phyloP scores from a whole-genome alignment of 2,113 vertebrate genomes.

The Prochilodus magdalenae region DNA sequence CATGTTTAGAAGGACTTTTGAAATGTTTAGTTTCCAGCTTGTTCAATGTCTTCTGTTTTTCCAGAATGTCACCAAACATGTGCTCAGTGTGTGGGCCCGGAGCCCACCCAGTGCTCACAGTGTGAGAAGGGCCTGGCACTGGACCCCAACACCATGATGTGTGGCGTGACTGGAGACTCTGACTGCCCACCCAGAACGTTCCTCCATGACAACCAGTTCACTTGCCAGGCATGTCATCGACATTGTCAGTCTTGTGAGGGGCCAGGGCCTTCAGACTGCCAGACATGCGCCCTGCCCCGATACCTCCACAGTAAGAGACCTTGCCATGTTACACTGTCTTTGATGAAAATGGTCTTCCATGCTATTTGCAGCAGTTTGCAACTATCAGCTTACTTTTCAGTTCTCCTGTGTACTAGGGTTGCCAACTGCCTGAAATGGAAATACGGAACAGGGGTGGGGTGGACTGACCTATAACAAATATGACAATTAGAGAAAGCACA shows the following conservation, averaged over 20 bases:
- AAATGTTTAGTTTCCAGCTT: neutral
- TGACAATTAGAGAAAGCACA: no score
- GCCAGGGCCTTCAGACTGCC: constrained; percentile 64
- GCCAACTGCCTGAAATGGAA: no score
- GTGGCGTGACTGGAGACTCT: constrained; percentile 76
- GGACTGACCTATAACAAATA: no score
- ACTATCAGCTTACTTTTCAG: no score
- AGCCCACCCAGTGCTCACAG: constrained; percentile 75
- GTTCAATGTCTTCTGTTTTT: neutral
- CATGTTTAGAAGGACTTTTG: no score
- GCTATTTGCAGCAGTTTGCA: no score
- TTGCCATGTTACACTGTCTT: neutral
- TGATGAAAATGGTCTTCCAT: no score
- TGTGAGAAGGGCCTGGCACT: constrained; percentile 74
- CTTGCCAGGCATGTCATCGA: constrained; percentile 74
- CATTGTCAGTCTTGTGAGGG: constrained; percentile 74
- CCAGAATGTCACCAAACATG: constrained; percentile 82
- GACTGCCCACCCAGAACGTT: constrained; percentile 73
- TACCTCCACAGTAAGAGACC: constrained; percentile 73
- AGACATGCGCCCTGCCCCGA: constrained; percentile 70
- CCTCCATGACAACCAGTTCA: constrained; percentile 77
- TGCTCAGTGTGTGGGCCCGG: constrained; percentile 70
- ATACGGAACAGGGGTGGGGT: no score
- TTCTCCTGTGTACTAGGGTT: no score
- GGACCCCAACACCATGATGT: constrained; percentile 75